phyloP scores from a whole-genome alignment of 2,797 vertebrate species.

The Bucorvus abyssinicus region DNA sequence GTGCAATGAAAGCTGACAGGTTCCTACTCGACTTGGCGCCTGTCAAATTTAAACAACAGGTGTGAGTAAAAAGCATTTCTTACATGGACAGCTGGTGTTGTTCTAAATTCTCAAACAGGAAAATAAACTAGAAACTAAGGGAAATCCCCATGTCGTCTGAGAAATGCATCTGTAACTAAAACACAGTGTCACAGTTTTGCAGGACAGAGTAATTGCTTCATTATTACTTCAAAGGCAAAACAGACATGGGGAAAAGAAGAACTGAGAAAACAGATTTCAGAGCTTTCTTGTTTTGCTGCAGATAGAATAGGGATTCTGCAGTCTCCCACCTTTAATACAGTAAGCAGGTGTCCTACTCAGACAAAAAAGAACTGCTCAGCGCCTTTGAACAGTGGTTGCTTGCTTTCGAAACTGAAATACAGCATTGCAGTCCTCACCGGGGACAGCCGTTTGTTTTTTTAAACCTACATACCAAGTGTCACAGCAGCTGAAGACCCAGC shows the following conservation, averaged over 20 bases:
- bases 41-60: not conserved
- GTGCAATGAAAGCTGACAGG: slow-evolving; percentile 25
- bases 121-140: not conserved
- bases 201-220: not conserved
- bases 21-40: not conserved
- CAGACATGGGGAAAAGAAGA: not conserved
- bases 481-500: not conserved
- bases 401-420: not conserved
- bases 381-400: not conserved
- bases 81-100: not conserved
- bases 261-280: not conserved
- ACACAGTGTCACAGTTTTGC: not conserved
- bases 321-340: not conserved
- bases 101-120: not conserved
- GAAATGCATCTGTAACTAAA: not conserved
- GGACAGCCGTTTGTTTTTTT: not conserved
- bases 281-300: not conserved
- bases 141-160: not conserved
- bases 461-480: not conserved
- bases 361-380: not conserved
- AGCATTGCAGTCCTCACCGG: not conserved
- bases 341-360: not conserved
- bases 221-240: not conserved
- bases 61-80: not conserved
- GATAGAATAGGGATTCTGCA: not conserved